Base-by-base conservation (phyloP, 2,888 invertebrate genomes). In the Smittia aterrima region DNA sequence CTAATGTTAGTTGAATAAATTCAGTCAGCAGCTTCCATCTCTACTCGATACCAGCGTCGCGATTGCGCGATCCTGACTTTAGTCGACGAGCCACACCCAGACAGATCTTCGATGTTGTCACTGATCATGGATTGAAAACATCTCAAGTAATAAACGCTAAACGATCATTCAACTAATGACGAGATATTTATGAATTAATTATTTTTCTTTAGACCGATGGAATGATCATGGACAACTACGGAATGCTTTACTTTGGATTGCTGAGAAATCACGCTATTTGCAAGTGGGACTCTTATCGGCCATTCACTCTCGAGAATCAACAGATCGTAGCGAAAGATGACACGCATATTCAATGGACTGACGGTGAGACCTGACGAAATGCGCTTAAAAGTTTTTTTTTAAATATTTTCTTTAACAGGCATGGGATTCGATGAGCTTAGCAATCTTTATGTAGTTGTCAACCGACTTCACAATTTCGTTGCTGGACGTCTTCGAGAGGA, bases 171-270 rank as follows among this genome's bases (percentile, higher is more conserved):
- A 9, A 47, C 47, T 47, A 11, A 47, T 47, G 47, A 16, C 16
- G 47, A 47, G 11, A 38, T 38, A 32, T 16, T 66, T 66, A 32
- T 24, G n/a, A 4, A 18, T 62, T 1, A 62, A 9, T 66, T 67
- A n/a, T 70, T 25, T 27, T 27, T 70, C 13, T 13, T 1, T 27
- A 90, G 80, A 88, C 89, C 0, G 90, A 89, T 78, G 91, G 91
- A 0, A 90, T 92, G 89, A 86, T 88, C 75, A 90, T 91, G 89
- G 90, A 91, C 77, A 86, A 89, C 16, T 82, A 84, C 18, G 91
- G 91, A 1, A 80, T 87, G 3, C 83, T 92, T 9, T 92, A 90
- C 82, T 91, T 86, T 80, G 91, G 90, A 54, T 84, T 91, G 25
- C 81, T 92, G 74, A 87, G 87, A 70, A 88, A 88, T 78, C 89